Conservation (phyloP, 2,797 vertebrate species). For the Scleropages formosus region DNA sequence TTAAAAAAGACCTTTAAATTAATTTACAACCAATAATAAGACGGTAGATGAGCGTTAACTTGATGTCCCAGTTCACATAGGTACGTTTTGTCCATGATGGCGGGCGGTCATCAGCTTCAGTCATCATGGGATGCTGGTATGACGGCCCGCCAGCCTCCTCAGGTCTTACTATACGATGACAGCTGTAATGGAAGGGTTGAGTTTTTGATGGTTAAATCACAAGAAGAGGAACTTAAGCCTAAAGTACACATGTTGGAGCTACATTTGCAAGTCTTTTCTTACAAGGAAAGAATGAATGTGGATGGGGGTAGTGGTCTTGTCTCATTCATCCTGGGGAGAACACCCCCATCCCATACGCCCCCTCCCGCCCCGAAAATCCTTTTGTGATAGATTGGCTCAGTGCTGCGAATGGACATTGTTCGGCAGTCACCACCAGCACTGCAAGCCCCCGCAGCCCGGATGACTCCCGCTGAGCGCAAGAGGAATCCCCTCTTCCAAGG, state of each 20-base stretch:
- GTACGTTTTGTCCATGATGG: no score
- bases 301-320: background rate
- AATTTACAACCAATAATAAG: no score
- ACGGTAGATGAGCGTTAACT: no score
- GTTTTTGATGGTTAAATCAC: background rate
- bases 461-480: constrained; percentile 30
- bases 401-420: constrained; percentile 29
- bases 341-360: constrained; percentile 18
- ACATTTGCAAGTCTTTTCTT: no score
- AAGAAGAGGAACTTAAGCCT: background rate
- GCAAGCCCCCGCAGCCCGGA: constrained; percentile 16
- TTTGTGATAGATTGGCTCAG: constrained; percentile 19
- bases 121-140: no score
- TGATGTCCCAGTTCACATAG: no score
- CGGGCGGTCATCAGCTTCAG: no score
- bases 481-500: background rate
- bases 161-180: no score
- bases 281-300: background rate
- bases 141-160: no score
- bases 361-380: background rate
- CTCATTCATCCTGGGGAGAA: constrained; percentile 21
- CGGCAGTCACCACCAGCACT: constrained; percentile 15
- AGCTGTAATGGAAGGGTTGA: no score
- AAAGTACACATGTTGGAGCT: background rate
- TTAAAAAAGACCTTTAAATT: no score